A percentile compares a stretch with the other conserved stretches of the same genome.
Evolutionary conservation across 2,888 invertebrate species (phyloP).

Genomic region (Hesperia comma): DNA sequence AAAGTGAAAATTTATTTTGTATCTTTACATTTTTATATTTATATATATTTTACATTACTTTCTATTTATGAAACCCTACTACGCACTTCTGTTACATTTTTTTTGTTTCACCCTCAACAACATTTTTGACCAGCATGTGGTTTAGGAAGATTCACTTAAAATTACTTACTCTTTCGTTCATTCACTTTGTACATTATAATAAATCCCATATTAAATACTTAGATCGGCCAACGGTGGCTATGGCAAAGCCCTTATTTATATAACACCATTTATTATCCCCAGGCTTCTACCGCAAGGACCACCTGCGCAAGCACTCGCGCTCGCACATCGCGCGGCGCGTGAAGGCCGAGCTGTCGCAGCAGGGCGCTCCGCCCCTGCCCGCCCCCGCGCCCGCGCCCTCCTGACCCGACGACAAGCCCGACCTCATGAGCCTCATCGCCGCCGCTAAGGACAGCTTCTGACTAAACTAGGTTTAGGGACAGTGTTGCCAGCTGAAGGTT

Average conservation of each 20-base stretch:
- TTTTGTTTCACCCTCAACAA: too few relatives aligned
- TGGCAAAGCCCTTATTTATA: too few relatives aligned
- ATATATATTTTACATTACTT: too few relatives aligned
- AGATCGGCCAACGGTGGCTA: too few relatives aligned
- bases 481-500: neutral
- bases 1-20: too few relatives aligned
- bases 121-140: too few relatives aligned
- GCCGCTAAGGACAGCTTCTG: conserved; percentile 71
- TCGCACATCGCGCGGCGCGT: conserved; percentile 93
- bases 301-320: conserved; percentile 92
- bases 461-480: conserved; percentile 38
- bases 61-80: too few relatives aligned
- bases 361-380: conserved; percentile 56
- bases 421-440: conserved; percentile 72
- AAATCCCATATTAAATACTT: too few relatives aligned
- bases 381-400: conserved; percentile 61
- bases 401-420: conserved; percentile 74
- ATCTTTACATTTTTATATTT: too few relatives aligned
- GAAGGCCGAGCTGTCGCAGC: conserved; percentile 91
- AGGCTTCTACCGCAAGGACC: conserved; percentile 94
- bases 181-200: too few relatives aligned
- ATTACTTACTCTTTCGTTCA: neutral
- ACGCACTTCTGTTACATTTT: too few relatives aligned
- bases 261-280: conserved; percentile 8
- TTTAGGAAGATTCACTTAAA: too few relatives aligned